phyloP scores from a whole-genome alignment of 2,888 invertebrate species.

The Leptogaster cylindrica region DNA sequence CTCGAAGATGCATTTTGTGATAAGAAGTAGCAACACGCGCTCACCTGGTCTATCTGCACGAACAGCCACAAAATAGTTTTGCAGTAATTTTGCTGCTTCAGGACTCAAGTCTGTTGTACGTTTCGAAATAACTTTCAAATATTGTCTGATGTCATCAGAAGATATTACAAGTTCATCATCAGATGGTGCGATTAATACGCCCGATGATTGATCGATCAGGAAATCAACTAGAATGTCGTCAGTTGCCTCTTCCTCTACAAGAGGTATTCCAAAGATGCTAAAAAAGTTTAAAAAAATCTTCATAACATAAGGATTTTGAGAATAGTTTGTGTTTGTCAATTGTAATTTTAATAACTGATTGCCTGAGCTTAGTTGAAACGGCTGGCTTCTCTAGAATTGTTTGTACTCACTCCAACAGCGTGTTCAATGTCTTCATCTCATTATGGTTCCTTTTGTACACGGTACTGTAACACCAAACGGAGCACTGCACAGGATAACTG shows the following conservation, averaged over 20 bases:
- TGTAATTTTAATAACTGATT: too few relatives aligned
- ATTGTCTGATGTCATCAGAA: conserved; percentile 54
- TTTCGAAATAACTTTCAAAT: conserved; percentile 53
- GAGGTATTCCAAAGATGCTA: conserved; percentile 60
- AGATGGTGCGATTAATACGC: neutral
- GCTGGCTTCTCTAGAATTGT: too few relatives aligned
- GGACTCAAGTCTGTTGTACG: conserved; percentile 51
- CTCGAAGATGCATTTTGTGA: too few relatives aligned
- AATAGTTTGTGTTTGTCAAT: conserved; percentile 3
- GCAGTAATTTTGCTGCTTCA: conserved; percentile 59
- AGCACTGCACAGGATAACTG: conserved; percentile 53
- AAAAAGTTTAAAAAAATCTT: conserved; percentile 20
- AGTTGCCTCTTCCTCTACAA: conserved; percentile 53
- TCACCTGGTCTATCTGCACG: conserved; percentile 58
- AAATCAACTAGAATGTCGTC: conserved; percentile 54
- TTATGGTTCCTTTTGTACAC: conserved; percentile 51
- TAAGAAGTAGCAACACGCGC: neutral
- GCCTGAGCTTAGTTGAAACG: too few relatives aligned
- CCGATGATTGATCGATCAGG: conserved; percentile 52
- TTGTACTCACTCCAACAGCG: conserved; percentile 58
- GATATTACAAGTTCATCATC: conserved; percentile 54
- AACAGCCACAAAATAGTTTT: conserved; percentile 62
- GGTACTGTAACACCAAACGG: conserved; percentile 59
- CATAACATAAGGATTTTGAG: conserved; percentile 39
- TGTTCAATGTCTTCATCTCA: conserved; percentile 55